phyloP scores from a whole-genome alignment of 2,888 invertebrate species.

The Drosophila tanythrix region DNA sequence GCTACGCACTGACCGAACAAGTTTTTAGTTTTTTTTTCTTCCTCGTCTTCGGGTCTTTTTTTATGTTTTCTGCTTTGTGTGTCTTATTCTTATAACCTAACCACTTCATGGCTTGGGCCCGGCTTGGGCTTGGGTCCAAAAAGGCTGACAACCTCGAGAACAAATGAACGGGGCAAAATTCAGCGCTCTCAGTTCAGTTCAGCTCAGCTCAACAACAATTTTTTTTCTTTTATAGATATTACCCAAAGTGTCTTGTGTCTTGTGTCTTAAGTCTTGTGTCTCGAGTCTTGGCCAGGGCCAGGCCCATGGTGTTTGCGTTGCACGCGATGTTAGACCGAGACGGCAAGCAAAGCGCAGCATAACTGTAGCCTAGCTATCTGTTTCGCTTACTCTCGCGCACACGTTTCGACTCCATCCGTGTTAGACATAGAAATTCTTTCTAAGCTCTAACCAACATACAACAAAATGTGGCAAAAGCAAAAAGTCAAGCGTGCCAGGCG shows the following conservation, averaged over 20 bases:
- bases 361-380: slow-evolving; percentile 5
- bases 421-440: slow-evolving; percentile 68
- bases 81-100: slow-evolving; percentile 69
- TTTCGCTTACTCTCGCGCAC: slow-evolving; percentile 12
- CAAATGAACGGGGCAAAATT: slow-evolving; percentile 56
- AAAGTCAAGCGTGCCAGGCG: slow-evolving; percentile 10
- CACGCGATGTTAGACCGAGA: slow-evolving; percentile 64
- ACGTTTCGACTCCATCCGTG: slow-evolving; percentile 46
- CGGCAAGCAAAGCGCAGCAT: slow-evolving; percentile 5
- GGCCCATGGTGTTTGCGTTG: slow-evolving; percentile 36
- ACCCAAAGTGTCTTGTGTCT: slow-evolving; percentile 74
- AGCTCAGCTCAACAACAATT: slow-evolving; percentile 52
- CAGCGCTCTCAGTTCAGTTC: slow-evolving; percentile 30
- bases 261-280: slow-evolving; percentile 19
- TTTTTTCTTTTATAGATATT: slow-evolving; percentile 66
- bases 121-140: slow-evolving; percentile 55
- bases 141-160: slow-evolving; percentile 81
- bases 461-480: slow-evolving; percentile 54
- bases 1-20: slow-evolving; percentile 76
- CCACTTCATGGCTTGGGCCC: slow-evolving; percentile 64
- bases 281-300: slow-evolving; percentile 51
- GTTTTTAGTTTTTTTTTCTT: slow-evolving; percentile 57
- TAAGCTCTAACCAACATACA: slow-evolving; percentile 43
- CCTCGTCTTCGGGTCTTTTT: slow-evolving; percentile 40
- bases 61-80: slow-evolving; percentile 62